These are phyloP conservation scores for Diorhabda elongata DNA, from an alignment of 1,140 invertebrate genomes.

Conservation along the genomic window DNA sequence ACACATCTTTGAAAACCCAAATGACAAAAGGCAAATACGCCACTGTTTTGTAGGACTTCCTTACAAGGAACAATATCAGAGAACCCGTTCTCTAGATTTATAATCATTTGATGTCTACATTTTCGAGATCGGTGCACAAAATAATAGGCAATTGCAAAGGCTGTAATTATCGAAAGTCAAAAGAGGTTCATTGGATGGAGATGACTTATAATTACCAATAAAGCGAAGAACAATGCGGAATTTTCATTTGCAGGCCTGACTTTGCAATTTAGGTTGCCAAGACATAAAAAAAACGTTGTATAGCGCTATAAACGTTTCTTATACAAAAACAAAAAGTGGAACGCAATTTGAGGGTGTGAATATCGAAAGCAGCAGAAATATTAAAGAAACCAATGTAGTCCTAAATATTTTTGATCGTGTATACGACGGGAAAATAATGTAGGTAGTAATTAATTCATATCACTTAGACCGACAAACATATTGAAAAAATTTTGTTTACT, in stretches of 20 bases:
- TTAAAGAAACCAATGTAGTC: too few relatives aligned
- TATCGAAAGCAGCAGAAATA: too few relatives aligned
- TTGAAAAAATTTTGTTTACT: too few relatives aligned
- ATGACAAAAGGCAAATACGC: background rate
- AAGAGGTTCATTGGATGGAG: background rate
- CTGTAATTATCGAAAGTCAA: background rate
- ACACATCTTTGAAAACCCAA: too few relatives aligned
- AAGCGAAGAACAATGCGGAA: background rate
- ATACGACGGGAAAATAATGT: too few relatives aligned
- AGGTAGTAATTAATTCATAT: too few relatives aligned
- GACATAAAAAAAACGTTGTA: background rate
- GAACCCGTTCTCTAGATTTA: background rate
- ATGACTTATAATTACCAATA: slow-evolving; percentile 3
- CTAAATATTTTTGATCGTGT: too few relatives aligned
- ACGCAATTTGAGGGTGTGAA: too few relatives aligned
- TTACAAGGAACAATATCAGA: background rate
- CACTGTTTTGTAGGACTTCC: background rate
- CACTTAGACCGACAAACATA: too few relatives aligned
- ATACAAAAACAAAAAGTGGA: too few relatives aligned
- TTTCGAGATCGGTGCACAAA: background rate
- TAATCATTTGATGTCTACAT: slow-evolving; percentile 1
- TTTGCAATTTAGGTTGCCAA: background rate
- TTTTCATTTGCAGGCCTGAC: slow-evolving; percentile 1
- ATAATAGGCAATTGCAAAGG: background rate
- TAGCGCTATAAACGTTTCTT: too few relatives aligned